Conservation (phyloP, 1,140 invertebrate species). For the Hetaerina americana region DNA sequence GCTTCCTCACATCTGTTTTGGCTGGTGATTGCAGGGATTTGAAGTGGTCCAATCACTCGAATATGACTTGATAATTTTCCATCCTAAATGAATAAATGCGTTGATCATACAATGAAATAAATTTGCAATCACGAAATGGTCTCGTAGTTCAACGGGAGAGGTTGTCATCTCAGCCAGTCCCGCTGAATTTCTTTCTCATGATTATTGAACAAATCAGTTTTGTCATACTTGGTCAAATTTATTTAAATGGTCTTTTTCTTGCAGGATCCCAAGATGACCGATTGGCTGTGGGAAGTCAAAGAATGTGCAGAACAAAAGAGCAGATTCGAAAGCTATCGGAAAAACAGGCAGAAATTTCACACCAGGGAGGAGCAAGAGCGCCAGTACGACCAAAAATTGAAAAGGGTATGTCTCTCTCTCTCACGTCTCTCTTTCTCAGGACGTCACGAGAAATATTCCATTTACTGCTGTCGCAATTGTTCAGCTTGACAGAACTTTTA, state of each 20-base stretch:
- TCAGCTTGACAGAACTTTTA: too few species aligned
- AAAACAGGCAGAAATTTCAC: constrained; percentile 37
- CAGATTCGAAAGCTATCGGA: constrained; percentile 45
- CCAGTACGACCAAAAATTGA: constrained; percentile 33
- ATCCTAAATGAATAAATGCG: constrained; percentile 10
- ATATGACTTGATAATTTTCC: too few species aligned
- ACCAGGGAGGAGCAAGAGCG: constrained; percentile 40
- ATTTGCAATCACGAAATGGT: neutral
- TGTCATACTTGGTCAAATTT: too few species aligned
- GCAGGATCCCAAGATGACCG: constrained; percentile 74
- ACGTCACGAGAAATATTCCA: too few species aligned
- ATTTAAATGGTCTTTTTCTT: too few species aligned
- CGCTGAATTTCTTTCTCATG: too few species aligned
- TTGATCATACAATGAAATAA: constrained; percentile 5
- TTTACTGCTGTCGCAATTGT: too few species aligned
- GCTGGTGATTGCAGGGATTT: too few species aligned
- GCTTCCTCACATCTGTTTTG: too few species aligned
- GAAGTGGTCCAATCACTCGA: too few species aligned
- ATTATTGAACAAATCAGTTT: too few species aligned
- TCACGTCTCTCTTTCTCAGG: too few species aligned
- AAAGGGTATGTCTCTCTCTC: constrained; percentile 23
- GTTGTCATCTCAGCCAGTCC: neutral
- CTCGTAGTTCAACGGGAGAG: constrained; percentile 3
- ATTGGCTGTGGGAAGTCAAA: constrained; percentile 73
- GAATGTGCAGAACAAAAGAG: constrained; percentile 64